Percentiles rank a stretch among this genome's conserved stretches.
phyloP scores from a whole-genome alignment of 1,140 invertebrate genomes.

The Pectinophora gossypiella region DNA sequence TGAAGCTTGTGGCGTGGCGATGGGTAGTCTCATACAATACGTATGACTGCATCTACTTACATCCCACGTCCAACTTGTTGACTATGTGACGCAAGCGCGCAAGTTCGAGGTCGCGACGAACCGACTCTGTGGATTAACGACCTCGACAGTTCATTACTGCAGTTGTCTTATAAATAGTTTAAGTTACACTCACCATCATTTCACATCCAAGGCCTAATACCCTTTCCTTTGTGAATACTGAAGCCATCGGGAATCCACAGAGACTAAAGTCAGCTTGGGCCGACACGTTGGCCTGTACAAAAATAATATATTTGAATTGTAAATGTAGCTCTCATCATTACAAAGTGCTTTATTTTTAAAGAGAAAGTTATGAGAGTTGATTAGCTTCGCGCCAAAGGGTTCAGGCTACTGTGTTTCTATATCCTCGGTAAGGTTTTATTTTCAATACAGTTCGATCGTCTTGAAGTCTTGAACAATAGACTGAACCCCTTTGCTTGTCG shows the following conservation, averaged over 20 bases:
- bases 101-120: too few species aligned
- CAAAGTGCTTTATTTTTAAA: slow-evolving; percentile 43
- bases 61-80: too few species aligned
- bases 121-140: too few species aligned
- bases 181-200: too few species aligned
- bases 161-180: too few species aligned
- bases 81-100: too few species aligned
- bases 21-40: neutral
- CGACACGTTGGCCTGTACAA: slow-evolving; percentile 38
- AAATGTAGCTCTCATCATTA: slow-evolving; percentile 29
- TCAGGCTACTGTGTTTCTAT: neutral
- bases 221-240: too few species aligned
- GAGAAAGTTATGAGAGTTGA: slow-evolving; percentile 20
- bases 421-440: neutral
- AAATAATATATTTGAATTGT: slow-evolving; percentile 39
- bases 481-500: neutral
- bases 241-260: too few species aligned
- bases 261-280: too few species aligned
- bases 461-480: neutral
- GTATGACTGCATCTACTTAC: neutral
- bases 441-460: neutral
- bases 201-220: too few species aligned
- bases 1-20: neutral
- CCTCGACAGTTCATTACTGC: too few species aligned
- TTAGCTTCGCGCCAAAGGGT: neutral